Evolutionary conservation across 2,888 invertebrate species (phyloP).

Genomic region (Polydrusus tereticollis): DNA sequence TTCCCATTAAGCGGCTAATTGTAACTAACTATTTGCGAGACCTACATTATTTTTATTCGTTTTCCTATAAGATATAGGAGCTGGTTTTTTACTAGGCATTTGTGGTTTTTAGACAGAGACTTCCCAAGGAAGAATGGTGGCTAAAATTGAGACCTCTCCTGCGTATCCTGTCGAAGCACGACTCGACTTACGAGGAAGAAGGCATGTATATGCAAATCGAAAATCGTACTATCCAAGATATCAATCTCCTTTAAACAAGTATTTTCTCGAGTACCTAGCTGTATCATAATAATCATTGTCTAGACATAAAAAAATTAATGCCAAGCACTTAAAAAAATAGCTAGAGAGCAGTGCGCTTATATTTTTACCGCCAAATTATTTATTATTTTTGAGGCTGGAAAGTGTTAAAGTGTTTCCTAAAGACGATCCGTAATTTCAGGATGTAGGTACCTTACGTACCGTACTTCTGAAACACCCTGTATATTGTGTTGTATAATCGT

Average conservation of each 20-base stretch:
- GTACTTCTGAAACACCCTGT: too few relatives aligned
- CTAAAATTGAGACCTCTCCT: slow-evolving; percentile 92
- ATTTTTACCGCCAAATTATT: too few relatives aligned
- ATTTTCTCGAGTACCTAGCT: background rate
- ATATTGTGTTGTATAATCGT: too few relatives aligned
- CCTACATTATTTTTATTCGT: too few relatives aligned
- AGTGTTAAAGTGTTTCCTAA: too few relatives aligned
- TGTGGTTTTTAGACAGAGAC: slow-evolving; percentile 79
- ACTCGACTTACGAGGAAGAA: slow-evolving; percentile 91
- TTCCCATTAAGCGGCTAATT: too few relatives aligned
- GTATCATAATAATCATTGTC: background rate
- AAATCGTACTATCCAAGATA: slow-evolving; percentile 60
- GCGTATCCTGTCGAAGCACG: slow-evolving; percentile 95
- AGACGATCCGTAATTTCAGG: too few relatives aligned
- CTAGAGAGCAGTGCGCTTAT: background rate
- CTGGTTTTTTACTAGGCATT: slow-evolving; percentile 50
- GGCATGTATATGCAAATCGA: slow-evolving; percentile 87
- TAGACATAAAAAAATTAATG: too few relatives aligned
- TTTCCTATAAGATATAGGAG: background rate
- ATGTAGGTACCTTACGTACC: too few relatives aligned
- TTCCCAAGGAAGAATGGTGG: slow-evolving; percentile 96
- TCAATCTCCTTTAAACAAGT: background rate
- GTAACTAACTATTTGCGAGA: too few relatives aligned
- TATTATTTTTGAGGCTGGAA: too few relatives aligned
- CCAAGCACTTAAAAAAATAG: background rate